Base-by-base conservation (phyloP, 1,140 invertebrate species). In the Cheumatopsyche charites region DNA sequence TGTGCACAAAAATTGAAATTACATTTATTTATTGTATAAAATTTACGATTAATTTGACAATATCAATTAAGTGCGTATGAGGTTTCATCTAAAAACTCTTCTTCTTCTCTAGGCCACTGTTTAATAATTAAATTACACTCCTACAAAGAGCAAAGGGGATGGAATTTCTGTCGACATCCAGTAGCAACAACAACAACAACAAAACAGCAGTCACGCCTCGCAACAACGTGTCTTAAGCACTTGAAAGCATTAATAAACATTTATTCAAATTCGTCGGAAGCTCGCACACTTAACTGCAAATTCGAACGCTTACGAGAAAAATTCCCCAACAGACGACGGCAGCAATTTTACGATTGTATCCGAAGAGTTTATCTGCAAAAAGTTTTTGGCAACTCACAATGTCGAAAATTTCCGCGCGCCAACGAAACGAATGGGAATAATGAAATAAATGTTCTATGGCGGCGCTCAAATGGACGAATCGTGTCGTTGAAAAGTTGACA, bases 61-160 rank as follows among this genome's bases (percentile, higher is more conserved):
- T n/a, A n/a, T 9, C 29, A 9, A 36, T 36, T 36, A 3, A 36
- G 29, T 9, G 29, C 29, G 29, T 36, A 3, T 36, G 29, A 58
- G 21, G 55, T 58, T 58, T 58, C 11, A 4, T 58, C 52, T 19
- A 49, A 49, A 13, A 5, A 49, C 47, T 21, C 52, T 7, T 66
- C 63, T 7, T 11, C 36, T n/a, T 25, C 29, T 68, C 25, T 55
- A 47, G 25, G 1, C 66, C 66, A 47, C 47, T 68, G 66, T 47
- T 55, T 47, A 55, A 68, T 68, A 47, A 68, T 68, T 68, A 68
- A 68, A 68, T 68, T 68, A 68, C 66, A 47, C 45, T 45, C 26
- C 26, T 11, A 68, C 66, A 68, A 68, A 55, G 26, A 47, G 25
- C 66, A 68, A 68, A 68, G 66, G 23, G 43, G 66, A 68, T 15